Conservation (phyloP, 2,888 invertebrate genomes). For the Tricholauxania praeusta region DNA sequence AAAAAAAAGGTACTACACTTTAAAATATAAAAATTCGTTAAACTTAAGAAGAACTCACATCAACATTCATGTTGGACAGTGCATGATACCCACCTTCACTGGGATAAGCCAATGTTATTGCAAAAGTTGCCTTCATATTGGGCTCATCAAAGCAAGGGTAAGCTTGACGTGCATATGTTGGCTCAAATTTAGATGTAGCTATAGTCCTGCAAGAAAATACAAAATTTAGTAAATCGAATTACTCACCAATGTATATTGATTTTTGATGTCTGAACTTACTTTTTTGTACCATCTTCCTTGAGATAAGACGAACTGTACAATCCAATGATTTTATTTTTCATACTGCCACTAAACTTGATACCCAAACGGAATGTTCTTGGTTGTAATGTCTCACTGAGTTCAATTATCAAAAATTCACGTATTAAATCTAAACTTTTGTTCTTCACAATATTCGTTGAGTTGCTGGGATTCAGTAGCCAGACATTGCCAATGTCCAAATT, state of each 20-base stretch:
- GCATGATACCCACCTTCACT: slow-evolving; percentile 75
- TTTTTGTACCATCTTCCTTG: slow-evolving; percentile 60
- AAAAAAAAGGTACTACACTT: too few species aligned
- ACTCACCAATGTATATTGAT: too few species aligned
- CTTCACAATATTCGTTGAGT: slow-evolving; percentile 50
- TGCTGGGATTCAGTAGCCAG: slow-evolving; percentile 47
- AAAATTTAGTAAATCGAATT: not conserved
- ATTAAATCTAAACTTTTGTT: slow-evolving; percentile 49
- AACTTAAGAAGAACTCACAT: slow-evolving; percentile 63
- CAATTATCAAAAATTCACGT: slow-evolving; percentile 60
- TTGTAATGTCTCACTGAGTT: slow-evolving; percentile 51
- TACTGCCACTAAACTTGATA: slow-evolving; percentile 73
- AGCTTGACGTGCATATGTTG: slow-evolving; percentile 91
- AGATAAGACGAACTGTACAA: slow-evolving; percentile 79
- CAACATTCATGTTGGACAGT: slow-evolving; percentile 88
- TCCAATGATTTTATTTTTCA: slow-evolving; percentile 79
- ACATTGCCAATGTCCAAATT: slow-evolving; percentile 68
- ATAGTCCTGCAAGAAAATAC: slow-evolving; percentile 74
- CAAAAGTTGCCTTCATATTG: slow-evolving; percentile 87
- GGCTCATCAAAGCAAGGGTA: slow-evolving; percentile 98
- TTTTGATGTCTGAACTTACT: slow-evolving; percentile 40
- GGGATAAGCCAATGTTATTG: slow-evolving; percentile 82
- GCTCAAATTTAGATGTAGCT: slow-evolving; percentile 94
- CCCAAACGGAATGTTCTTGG: slow-evolving; percentile 44
- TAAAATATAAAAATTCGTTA: not conserved